Conservation (phyloP, 2,797 vertebrate species). For the Corythornis leucogaster region DNA sequence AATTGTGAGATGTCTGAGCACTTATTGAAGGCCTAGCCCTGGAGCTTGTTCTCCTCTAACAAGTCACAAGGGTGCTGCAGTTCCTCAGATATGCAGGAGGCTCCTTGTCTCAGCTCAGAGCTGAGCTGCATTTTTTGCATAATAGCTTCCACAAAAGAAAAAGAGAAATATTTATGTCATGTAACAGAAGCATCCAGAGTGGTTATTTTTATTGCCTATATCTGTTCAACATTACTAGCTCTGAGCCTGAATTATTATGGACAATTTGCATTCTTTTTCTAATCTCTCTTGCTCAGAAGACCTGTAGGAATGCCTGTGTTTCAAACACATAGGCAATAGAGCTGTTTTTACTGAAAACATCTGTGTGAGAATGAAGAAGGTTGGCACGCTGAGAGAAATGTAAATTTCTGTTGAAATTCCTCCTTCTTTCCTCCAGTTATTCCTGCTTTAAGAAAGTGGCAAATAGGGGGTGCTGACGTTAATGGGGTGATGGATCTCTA, state of each 20-base stretch:
- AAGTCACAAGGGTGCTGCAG: neutral
- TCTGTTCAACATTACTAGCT: slow-evolving; percentile 14
- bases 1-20: neutral
- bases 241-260: neutral
- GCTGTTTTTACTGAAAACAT: neutral
- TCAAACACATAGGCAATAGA: rapidly evolving
- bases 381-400: neutral
- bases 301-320: neutral
- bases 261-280: slow-evolving; percentile 8
- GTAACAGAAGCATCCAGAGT: slow-evolving; percentile 11
- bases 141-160: slow-evolving; percentile 26
- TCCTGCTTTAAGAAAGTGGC: neutral
- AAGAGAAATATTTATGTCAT: slow-evolving; percentile 34
- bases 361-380: neutral
- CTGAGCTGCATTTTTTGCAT: slow-evolving; percentile 7
- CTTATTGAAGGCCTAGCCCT: neutral
- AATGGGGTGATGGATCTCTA: neutral
- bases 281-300: slow-evolving; percentile 1
- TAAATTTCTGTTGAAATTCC: neutral
- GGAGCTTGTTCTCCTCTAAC: neutral
- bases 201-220: slow-evolving; percentile 23
- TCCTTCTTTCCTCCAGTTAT: rapidly evolving
- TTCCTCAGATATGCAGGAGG: neutral
- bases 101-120: neutral
- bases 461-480: neutral